Base-by-base conservation (phyloP, 2,888 invertebrate genomes). In the Melipona beecheii region DNA sequence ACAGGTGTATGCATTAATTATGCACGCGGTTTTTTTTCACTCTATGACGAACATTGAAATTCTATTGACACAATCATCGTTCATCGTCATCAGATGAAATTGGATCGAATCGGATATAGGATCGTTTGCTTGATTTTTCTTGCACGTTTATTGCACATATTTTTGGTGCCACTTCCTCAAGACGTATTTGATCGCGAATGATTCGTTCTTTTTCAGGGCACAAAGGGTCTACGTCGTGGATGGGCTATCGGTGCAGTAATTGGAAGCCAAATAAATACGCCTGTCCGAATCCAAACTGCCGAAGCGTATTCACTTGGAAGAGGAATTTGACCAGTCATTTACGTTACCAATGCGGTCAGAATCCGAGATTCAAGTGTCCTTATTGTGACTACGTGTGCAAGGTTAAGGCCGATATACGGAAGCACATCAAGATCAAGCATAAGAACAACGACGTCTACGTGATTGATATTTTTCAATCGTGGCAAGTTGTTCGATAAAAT, bases 311-410 rank as follows among this genome's bases (percentile, higher is more conserved):
- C 77, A 74, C 74, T 17, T 91, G 87, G 88, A 91, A 91, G 66
- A 82, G 78, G 21, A 91, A 90, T 74, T 76, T 92, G 56, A 87
- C 87, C 15, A 88, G 87, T n/a, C 96, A 96, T 89, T 90, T 95
- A 89, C 94, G 95, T 13, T 95, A 95, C 87, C 95, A 96, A 90
- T 96, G 96, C 89, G 96, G 96, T 70, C 95, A 95, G 91, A 89
- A 86, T 58, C 90, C 91, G 4, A 89, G 91, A 36, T 92, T 92
- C 74, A 89, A 91, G 73, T 94, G 93, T 83, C 92, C 92, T 9
- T 91, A 92, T 52, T 94, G 94, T 79, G 88, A 87, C 49, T 92
- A 92, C 80, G 71, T 89, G 66, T 91, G 91, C 65, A 93, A 93
- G 77, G 90, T 91, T 17, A 92, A 91, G 70, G 74, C 87, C 3